Base-by-base conservation (phyloP, 2,797 vertebrate genomes). In the Cuniculus paca region DNA sequence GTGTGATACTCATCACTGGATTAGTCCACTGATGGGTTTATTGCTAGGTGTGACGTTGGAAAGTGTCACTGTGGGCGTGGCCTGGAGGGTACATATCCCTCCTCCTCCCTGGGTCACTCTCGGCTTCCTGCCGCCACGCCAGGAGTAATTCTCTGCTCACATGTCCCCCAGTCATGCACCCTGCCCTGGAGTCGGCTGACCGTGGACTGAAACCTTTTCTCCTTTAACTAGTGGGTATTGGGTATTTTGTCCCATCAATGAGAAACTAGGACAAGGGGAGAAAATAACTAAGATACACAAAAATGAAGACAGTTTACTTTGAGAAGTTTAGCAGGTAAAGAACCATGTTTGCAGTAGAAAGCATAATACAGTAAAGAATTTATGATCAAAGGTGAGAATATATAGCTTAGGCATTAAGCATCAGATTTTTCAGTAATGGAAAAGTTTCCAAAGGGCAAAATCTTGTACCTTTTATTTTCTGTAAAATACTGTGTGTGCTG, bases 361-460 rank as follows among this genome's bases (percentile, higher is more conserved):
- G 36, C 45, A 17, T 65, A 56, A 80, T 91, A 63, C 54, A n/a
- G 45, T 56, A 50, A 92, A 63, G 81, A 65, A 75, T 56, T 72
- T 52, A 78, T 42, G 70, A 95, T 56, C n/a, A 77, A 60, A 75
- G 78, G 42, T 56, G 50, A 79, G 52, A n/a, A 70, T 6, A 36
- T 68, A 60, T 17, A 39, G 42, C 36, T 83, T 78, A 48, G 13
- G 39, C 28, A 48, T 26, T 75, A 72, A 10, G 17, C 77, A 72
- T 8, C 80, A 24, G 39, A 5, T 61, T 81, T 80, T 84, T 79
- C n/a, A 52, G 77, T 78, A 83, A 77, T n/a, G 31, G 89, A 85
- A 93, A 94, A 72, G 6, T 26, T 89, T 91, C 50, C 48, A 56
- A 93, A 94, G 68, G 87, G 24, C 34, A 93, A 72, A 93, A 65